These are phyloP conservation scores for Euura saliciscinereae DNA, from an alignment of 1,140 invertebrate species.

Conservation along the genomic window DNA sequence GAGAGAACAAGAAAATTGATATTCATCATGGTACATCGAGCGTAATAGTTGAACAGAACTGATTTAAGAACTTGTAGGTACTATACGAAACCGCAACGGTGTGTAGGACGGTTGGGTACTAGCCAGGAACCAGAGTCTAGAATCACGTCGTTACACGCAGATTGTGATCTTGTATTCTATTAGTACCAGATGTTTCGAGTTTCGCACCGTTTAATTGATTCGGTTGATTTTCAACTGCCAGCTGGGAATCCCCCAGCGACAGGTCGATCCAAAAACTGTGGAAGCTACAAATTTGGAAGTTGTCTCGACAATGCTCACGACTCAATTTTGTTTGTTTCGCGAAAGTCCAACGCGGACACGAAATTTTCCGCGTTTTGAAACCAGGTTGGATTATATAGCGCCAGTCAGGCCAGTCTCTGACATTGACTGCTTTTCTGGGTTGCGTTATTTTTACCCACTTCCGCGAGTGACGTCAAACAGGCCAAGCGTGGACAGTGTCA, in stretches of 20 bases:
- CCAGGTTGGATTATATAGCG: neutral
- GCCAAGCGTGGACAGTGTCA: conserved; percentile 8
- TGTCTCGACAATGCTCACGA: neutral
- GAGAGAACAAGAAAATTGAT: neutral
- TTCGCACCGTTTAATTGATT: neutral
- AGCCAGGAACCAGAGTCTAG: neutral
- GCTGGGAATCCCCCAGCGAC: neutral
- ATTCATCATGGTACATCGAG: too few relatives aligned
- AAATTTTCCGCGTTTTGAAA: neutral
- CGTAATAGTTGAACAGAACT: too few relatives aligned
- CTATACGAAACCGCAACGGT: neutral
- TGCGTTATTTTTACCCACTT: conserved; percentile 11
- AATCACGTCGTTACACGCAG: neutral
- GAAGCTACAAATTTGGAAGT: neutral
- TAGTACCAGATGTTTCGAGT: neutral
- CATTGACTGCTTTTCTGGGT: conserved; percentile 14
- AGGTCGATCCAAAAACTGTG: neutral
- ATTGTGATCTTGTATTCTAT: neutral
- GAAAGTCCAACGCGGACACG: neutral
- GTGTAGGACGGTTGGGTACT: neutral
- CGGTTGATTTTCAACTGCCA: neutral
- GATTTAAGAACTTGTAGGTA: too few relatives aligned
- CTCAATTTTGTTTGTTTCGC: neutral
- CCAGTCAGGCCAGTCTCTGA: neutral
- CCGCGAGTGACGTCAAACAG: conserved; percentile 13